Conservation (phyloP, 2,888 invertebrate species). For the Ectemnius continuus region DNA sequence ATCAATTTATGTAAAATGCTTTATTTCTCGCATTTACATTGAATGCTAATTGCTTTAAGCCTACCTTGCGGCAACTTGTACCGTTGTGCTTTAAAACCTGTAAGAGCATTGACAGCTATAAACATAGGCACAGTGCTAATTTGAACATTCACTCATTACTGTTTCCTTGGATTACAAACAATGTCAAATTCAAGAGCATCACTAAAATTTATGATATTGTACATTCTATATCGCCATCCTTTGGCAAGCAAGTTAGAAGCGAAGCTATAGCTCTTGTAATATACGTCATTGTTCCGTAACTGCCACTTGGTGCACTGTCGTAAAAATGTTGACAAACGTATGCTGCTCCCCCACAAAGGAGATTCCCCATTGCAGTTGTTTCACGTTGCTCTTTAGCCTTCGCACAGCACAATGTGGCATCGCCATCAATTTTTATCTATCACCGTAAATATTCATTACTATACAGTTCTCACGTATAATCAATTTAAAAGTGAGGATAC, state of each 20-base stretch:
- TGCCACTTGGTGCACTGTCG: slow-evolving; percentile 98
- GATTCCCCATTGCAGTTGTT: slow-evolving; percentile 82
- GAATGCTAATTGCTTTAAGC: no score
- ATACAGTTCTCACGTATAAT: not conserved
- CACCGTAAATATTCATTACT: slow-evolving; percentile 38
- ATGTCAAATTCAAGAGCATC: no score
- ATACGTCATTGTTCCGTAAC: slow-evolving; percentile 98
- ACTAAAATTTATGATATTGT: slow-evolving; percentile 79
- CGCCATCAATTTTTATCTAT: slow-evolving; percentile 92
- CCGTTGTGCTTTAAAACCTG: no score
- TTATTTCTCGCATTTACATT: no score
- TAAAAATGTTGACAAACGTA: slow-evolving; percentile 98
- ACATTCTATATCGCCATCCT: slow-evolving; percentile 89
- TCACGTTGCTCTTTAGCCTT: slow-evolving; percentile 84
- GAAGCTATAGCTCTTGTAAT: slow-evolving; percentile 90
- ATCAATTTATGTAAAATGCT: no score
- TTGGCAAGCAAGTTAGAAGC: slow-evolving; percentile 86
- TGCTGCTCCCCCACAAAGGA: slow-evolving; percentile 94
- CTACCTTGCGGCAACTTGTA: no score
- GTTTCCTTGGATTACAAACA: no score
- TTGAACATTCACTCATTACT: no score
- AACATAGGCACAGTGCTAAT: no score
- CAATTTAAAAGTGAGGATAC: no score
- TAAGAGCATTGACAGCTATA: no score
- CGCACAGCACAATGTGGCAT: slow-evolving; percentile 96